Evolutionary conservation across 2,888 invertebrate genomes (phyloP).

Genomic region (Chloroclysta siterata): DNA sequence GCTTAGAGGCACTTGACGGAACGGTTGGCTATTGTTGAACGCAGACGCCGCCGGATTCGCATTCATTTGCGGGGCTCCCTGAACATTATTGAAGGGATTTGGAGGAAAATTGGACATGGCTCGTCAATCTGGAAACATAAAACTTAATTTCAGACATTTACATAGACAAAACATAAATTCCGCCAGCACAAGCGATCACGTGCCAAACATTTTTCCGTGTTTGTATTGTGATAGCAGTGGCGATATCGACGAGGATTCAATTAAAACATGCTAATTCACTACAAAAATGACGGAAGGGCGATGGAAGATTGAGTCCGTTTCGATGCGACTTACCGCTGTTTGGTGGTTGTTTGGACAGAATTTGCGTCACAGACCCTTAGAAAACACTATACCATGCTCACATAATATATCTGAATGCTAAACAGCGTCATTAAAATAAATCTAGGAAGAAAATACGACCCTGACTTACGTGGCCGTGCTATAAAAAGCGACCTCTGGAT

Average conservation of each 20-base stretch:
- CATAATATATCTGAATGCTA: slow-evolving; percentile 68
- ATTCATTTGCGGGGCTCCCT: slow-evolving; percentile 61
- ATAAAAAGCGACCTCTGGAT: slow-evolving; percentile 80
- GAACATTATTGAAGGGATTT: slow-evolving; percentile 68
- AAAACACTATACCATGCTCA: slow-evolving; percentile 72
- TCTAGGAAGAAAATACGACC: slow-evolving; percentile 78
- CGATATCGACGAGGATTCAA: slow-evolving; percentile 65
- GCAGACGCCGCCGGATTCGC: slow-evolving; percentile 58
- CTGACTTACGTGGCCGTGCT: slow-evolving; percentile 84
- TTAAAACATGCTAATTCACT: slow-evolving; percentile 79
- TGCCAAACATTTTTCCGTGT: slow-evolving; percentile 45
- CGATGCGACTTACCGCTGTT: slow-evolving; percentile 64
- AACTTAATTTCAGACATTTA: slow-evolving; percentile 44
- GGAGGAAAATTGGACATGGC: slow-evolving; percentile 79
- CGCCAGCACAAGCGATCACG: slow-evolving; percentile 16
- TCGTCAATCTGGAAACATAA: slow-evolving; percentile 74
- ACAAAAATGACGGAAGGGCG: slow-evolving; percentile 70
- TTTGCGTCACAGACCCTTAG: slow-evolving; percentile 62
- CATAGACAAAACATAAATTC: slow-evolving; percentile 1
- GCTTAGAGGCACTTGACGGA: slow-evolving; percentile 62
- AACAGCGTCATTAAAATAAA: slow-evolving; percentile 69
- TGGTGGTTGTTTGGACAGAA: slow-evolving; percentile 60
- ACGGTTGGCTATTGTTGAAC: slow-evolving; percentile 59
- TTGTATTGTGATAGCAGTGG: slow-evolving; percentile 63
- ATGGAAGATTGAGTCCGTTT: slow-evolving; percentile 47